Percentiles rank a stretch among this genome's conserved stretches.
phyloP scores from a whole-genome alignment of 2,113 vertebrate genomes.

The Zingel zingel region DNA sequence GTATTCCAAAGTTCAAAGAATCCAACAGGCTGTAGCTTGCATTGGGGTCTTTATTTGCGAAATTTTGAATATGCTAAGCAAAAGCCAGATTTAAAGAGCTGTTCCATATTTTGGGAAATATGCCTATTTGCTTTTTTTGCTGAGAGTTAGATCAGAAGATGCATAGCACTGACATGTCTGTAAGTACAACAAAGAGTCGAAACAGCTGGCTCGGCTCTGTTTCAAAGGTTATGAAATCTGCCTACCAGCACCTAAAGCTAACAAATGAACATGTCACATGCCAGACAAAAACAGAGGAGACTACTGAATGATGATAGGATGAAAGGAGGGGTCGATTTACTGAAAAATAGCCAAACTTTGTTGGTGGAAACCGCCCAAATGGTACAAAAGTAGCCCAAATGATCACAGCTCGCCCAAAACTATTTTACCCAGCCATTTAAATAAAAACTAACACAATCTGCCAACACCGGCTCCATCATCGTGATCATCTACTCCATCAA shows the following conservation, averaged over 20 bases:
- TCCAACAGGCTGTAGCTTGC: background rate
- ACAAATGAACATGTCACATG: background rate
- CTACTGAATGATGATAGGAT: too few relatives aligned
- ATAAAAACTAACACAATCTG: background rate
- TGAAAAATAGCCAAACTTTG: background rate
- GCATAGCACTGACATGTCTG: background rate
- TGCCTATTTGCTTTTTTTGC: background rate
- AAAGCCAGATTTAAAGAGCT: background rate
- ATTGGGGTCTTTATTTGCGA: background rate
- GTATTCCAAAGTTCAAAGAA: background rate
- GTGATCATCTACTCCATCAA: constrained; percentile 36
- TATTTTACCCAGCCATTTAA: background rate
- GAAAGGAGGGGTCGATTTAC: background rate
- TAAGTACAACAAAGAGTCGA: background rate
- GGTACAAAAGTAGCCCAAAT: background rate
- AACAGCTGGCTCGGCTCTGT: background rate
- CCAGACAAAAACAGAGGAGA: too few relatives aligned
- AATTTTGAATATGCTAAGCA: background rate
- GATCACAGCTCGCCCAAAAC: background rate
- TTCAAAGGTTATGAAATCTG: background rate
- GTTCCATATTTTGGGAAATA: background rate
- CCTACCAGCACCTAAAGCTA: background rate
- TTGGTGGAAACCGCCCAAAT: background rate
- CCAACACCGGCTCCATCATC: constrained; percentile 15
- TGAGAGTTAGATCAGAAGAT: background rate